phyloP scores from a whole-genome alignment of 2,888 invertebrate species.

The Chrysolina oricalcia region DNA sequence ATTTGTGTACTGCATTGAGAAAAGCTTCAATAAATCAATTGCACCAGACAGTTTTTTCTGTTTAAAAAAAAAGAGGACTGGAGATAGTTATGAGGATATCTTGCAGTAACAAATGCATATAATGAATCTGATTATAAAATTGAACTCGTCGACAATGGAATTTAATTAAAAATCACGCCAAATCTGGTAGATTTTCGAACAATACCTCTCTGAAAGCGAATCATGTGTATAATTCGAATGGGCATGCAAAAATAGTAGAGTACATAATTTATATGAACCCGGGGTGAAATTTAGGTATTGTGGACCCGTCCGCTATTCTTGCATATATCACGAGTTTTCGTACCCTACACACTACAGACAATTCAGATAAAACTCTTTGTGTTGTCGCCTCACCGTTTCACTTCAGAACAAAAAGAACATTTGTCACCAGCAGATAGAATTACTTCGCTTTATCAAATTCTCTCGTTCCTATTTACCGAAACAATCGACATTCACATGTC shows the following conservation, averaged over 20 bases:
- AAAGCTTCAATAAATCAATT: neutral
- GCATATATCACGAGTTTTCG: constrained; percentile 56
- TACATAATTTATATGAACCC: constrained; percentile 51
- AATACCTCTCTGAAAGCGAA: constrained; percentile 18
- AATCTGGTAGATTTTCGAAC: constrained; percentile 47
- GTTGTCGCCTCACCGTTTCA: constrained; percentile 52
- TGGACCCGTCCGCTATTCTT: constrained; percentile 57
- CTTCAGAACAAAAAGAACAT: constrained; percentile 60
- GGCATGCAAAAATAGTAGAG: constrained; percentile 36
- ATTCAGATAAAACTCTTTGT: constrained; percentile 62
- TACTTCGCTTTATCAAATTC: constrained; percentile 48
- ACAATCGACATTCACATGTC: constrained; percentile 43
- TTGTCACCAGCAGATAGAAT: constrained; percentile 59
- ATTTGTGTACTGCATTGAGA: neutral
- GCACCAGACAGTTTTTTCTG: neutral
- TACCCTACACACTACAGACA: constrained; percentile 58
- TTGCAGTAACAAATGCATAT: constrained; percentile 3
- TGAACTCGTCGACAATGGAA: constrained; percentile 29
- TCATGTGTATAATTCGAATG: constrained; percentile 32
- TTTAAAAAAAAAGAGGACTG: neutral
- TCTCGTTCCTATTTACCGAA: constrained; percentile 42
- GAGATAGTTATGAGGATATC: neutral
- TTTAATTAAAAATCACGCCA: constrained; percentile 32
- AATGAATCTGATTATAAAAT: constrained; percentile 19
- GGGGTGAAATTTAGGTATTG: constrained; percentile 40